A percentile compares a stretch with the other conserved stretches of the same genome.
phyloP scores from a whole-genome alignment of 35 echinoderm and acorn worm genomes.

The Apostichopus parvimensis region DNA sequence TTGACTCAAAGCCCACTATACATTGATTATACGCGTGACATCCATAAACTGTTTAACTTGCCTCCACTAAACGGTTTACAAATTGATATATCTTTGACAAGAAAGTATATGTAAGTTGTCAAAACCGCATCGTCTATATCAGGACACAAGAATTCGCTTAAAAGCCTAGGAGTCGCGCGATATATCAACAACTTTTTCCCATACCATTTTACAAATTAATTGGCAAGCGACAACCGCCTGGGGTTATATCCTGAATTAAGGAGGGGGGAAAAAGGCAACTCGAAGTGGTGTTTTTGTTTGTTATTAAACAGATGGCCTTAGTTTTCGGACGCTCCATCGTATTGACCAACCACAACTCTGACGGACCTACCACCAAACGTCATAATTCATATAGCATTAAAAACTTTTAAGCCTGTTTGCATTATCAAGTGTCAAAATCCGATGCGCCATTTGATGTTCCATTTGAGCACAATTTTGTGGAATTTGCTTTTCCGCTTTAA shows the following conservation, averaged over 20 bases:
- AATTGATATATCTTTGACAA: slow-evolving; percentile 36
- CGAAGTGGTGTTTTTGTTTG: not conserved
- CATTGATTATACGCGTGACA: not conserved
- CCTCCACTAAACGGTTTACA: slow-evolving; percentile 22
- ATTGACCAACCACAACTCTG: slow-evolving; percentile 3
- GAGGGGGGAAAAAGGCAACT: not conserved
- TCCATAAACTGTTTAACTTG: slow-evolving; percentile 33
- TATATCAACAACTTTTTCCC: slow-evolving; percentile 18
- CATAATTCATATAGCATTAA: not conserved
- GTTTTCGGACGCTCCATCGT: not conserved
- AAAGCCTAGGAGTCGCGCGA: too few species aligned
- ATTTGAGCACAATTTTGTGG: not conserved
- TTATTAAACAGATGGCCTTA: not conserved
- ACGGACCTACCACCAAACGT: not conserved
- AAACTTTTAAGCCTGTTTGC: slow-evolving; percentile 3
- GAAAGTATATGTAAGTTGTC: not conserved
- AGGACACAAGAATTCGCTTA: too few species aligned
- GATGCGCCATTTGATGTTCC: not conserved
- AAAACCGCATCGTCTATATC: not conserved
- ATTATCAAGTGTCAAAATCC: not conserved
- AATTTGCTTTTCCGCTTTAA: not conserved
- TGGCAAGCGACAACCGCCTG: not conserved
- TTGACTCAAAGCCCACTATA: not conserved
- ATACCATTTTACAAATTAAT: slow-evolving; percentile 16
- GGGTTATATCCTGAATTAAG: not conserved